Percentiles rank a stretch among this genome's conserved stretches.
phyloP scores from a whole-genome alignment of 2,888 invertebrate genomes.

The Gortyna flavago region DNA sequence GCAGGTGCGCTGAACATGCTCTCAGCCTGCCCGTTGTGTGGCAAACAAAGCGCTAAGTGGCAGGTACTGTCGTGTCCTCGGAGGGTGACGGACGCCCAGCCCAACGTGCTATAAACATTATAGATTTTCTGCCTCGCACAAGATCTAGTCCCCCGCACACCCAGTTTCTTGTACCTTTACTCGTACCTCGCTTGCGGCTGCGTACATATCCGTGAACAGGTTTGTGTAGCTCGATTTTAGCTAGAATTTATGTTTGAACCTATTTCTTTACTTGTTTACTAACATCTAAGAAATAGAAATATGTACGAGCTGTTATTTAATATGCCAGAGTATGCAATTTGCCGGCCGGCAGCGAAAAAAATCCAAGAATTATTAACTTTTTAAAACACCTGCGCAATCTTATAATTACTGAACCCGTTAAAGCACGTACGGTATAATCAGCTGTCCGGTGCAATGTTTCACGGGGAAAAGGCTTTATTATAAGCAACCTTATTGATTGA shows the following conservation, averaged over 20 bases:
- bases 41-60: constrained; percentile 51
- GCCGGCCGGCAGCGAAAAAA: constrained; percentile 1
- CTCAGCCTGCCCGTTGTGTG: constrained; percentile 22
- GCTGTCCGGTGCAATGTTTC: constrained; percentile 57
- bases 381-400: constrained; percentile 54
- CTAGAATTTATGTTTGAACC: constrained; percentile 20
- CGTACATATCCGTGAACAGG: constrained; percentile 26
- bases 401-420: constrained; percentile 46
- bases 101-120: constrained; percentile 41
- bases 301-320: constrained; percentile 27
- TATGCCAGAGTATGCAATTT: constrained; percentile 10
- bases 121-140: constrained; percentile 46
- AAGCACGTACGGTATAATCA: constrained; percentile 59
- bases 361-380: constrained; percentile 26
- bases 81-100: constrained; percentile 43
- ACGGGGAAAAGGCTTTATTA: constrained; percentile 57
- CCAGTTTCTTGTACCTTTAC: constrained; percentile 39
- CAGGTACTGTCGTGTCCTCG: constrained; percentile 38
- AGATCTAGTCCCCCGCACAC: constrained; percentile 49
- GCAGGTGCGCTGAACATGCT: constrained; percentile 45
- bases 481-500: constrained; percentile 61
- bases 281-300: constrained; percentile 10
- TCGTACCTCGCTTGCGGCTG: constrained; percentile 18
- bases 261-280: constrained; percentile 19
- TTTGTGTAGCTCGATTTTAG: constrained; percentile 22